Base-by-base conservation (phyloP, 2,888 invertebrate species). In the Idaea dimidiata region DNA sequence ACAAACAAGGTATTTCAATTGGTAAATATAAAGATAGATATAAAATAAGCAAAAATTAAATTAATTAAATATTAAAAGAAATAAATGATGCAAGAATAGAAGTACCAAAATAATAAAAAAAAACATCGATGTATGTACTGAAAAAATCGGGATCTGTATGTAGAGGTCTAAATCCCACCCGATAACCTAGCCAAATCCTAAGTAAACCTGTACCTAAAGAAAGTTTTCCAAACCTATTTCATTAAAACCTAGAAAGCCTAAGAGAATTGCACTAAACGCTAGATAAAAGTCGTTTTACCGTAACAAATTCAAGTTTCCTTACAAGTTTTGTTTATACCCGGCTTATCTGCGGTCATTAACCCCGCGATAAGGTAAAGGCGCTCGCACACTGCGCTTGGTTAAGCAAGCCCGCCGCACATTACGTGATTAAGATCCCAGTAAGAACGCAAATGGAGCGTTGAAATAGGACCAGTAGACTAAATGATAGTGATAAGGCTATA, bases 311-410 rank as follows among this genome's bases (percentile, higher is more conserved):
- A 43, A 43, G 43, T 43, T 43, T 60, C 10, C 43, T 43, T 43
- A 43, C 43, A 43, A 24, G 24, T 24, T 43, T 43, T 43, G 43
- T 43, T 43, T 43, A 43, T 43, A 43, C 43, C 43, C 14, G 43
- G 43, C 43, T 43, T 43, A 43, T 43, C 43, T 43, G 3, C 43
- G 43, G 43, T 43, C 43, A 43, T 43, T 43, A 43, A 43, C 43
- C 43, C 43, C 43, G 10, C 43, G 43, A 43, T 43, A 43, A 43
- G 3, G 14, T 43, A 43, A 43, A 43, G 57, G 61, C 62, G 8
- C 43, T 62, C 16, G 33, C 54, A 62, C 57, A 62, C 24, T 24
- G 43, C 14, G 43, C 43, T 43, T 4, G 10, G 43, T 43, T 43
- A 43, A 43, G 43, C 43, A 43, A 43, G 43, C 43, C 43, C 14